phyloP scores from a whole-genome alignment of 35 echinoderm and acorn worm species.

The Holothuria glaberrima region DNA sequence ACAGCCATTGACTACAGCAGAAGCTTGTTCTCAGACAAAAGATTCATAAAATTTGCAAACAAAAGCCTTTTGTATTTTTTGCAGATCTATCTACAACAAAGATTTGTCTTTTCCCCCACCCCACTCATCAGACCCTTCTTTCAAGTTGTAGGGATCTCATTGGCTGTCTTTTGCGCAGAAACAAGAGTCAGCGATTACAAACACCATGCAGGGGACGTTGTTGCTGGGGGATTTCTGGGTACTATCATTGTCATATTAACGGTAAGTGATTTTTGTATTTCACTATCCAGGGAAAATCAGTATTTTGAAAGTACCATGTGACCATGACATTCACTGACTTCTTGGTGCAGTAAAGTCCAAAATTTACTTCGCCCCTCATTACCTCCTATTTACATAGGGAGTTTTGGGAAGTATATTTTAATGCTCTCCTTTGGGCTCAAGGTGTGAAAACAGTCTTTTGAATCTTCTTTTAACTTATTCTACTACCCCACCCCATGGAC shows the following conservation, averaged over 20 bases:
- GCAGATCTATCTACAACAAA: conserved; percentile 21
- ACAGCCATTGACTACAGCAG: no score
- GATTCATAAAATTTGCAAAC: background rate
- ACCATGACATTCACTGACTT: no score
- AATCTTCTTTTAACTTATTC: no score
- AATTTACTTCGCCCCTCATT: no score
- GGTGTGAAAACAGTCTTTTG: no score
- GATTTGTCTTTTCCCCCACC: conserved; percentile 42
- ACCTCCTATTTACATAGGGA: no score
- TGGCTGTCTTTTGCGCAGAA: conserved; percentile 53
- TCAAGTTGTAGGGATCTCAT: conserved; percentile 10
- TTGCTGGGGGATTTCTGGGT: conserved; percentile 47
- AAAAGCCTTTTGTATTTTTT: background rate
- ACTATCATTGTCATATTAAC: conserved; percentile 50
- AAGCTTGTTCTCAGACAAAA: no score
- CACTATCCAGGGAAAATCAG: background rate
- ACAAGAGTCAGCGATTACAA: conserved; percentile 69
- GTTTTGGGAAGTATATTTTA: no score
- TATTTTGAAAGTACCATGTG: no score
- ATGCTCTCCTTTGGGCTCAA: no score
- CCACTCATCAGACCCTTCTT: conserved; percentile 21
- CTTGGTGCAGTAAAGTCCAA: no score
- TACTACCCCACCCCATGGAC: no score
- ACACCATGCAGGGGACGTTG: conserved; percentile 58
- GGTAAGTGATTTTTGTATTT: conserved; percentile 33